Evolutionary conservation across 1,140 invertebrate genomes (phyloP), one percentile per base, ranked within the genome.

Genomic region (Sarcophaga bullata): DNA sequence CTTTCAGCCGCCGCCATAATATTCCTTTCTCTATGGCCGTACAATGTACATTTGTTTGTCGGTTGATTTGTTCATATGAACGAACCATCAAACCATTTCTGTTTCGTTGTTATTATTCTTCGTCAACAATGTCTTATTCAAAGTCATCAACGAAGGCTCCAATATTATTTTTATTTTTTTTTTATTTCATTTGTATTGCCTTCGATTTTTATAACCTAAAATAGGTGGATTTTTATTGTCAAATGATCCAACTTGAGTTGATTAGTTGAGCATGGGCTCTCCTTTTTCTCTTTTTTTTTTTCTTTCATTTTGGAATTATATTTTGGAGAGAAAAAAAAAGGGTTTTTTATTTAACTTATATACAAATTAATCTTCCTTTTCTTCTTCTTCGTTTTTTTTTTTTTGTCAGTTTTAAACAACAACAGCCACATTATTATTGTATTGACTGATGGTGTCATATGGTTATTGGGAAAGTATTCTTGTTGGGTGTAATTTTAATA

Each of bases 271-370:
- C 37, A 37, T 37, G 5, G 1, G 10, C 72, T 46, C 37, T 73
- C 10, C 7, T 46, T 46, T 37, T 37, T 37, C 37, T 37, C 15
- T 46, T 37, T 48, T 49, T 48, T 17, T 76, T 0, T 73, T 37
- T 46, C 13, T 15, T 46, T 49, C 17, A 48, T 37, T 48, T 49
- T 76, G 47, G 47, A 76, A 76, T 17, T n/a, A 49, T 49, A 7
- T 50, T 49, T 49, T 47, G 49, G 47, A 49, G 15, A 47, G 47
- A 48, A 76, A 49, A 49, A 46, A 15, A 76, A 76, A 73, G 19
- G 73, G 73, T 47, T 76, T 76, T 76, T 76, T 8, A 17, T 76
- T 76, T 17, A 17, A 49, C 73, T 76, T 76, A 76, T 76, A 47
- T 76, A 6, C 17, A 76, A 49, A 76, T 76, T 76, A 49, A 5